Conservation (phyloP, 2,797 vertebrate genomes). For the Microcaecilia unicolor region DNA sequence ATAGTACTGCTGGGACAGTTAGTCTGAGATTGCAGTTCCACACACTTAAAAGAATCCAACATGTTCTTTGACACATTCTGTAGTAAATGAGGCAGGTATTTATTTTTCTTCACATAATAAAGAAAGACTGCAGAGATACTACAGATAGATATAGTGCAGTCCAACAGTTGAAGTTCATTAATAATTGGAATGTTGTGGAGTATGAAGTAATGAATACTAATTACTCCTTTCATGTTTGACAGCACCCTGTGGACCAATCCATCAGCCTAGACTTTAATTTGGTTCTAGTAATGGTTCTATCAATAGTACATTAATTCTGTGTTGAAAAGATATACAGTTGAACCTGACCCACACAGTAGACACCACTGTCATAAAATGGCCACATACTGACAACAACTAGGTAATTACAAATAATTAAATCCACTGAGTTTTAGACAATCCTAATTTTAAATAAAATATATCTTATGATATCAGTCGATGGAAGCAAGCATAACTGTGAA, state of each 20-base stretch:
- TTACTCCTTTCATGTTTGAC: conserved; percentile 98
- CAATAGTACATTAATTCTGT: conserved; percentile 99
- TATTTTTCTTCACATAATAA: conserved; percentile 74
- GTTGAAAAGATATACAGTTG: conserved; percentile 98
- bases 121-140: conserved; percentile 68
- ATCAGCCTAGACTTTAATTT: conserved; percentile 99
- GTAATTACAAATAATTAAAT: conserved; percentile 98
- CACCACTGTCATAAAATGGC: conserved; percentile 77
- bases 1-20: too few species aligned
- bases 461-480: conserved; percentile 67
- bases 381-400: conserved; percentile 75
- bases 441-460: conserved; percentile 93
- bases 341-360: conserved; percentile 76
- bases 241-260: conserved; percentile 90
- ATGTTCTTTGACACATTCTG: too few species aligned
- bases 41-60: too few species aligned
- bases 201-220: conserved; percentile 99
- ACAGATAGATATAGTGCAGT: conserved; percentile 87
- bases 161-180: conserved; percentile 98
- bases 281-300: conserved; percentile 99
- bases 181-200: conserved; percentile 99
- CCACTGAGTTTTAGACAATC: conserved; percentile 76
- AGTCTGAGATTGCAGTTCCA: too few species aligned
- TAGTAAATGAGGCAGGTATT: too few species aligned
- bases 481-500: conserved; percentile 38